Conservation (phyloP, 2,888 invertebrate genomes). For the Anorthoa munda region DNA sequence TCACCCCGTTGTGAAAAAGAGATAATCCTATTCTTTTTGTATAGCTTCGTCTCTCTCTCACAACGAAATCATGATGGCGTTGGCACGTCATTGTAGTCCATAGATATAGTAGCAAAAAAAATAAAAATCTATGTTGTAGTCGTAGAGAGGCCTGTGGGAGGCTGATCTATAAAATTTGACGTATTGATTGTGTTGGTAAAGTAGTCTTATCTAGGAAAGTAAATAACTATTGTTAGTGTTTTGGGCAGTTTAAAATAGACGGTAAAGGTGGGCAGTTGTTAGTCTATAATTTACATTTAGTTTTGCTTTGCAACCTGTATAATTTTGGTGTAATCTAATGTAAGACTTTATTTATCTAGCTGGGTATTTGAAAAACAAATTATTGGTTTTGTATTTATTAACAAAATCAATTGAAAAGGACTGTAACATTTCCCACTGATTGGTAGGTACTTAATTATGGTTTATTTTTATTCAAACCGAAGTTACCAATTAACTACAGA, state of each 20-base stretch:
- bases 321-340: neutral
- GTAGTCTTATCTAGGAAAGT: neutral
- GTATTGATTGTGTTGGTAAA: neutral
- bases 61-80: too few relatives aligned
- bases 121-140: too few relatives aligned
- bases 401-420: neutral
- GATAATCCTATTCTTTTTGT: too few relatives aligned
- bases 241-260: neutral
- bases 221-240: neutral
- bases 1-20: too few relatives aligned
- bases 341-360: neutral
- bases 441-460: neutral
- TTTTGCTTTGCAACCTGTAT: neutral
- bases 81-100: neutral
- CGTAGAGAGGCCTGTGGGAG: too few relatives aligned
- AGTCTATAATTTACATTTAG: neutral
- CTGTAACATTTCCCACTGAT: neutral
- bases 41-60: too few relatives aligned
- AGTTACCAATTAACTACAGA: too few relatives aligned
- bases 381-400: neutral
- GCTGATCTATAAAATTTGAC: too few relatives aligned
- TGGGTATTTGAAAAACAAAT: neutral
- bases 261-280: neutral
- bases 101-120: too few relatives aligned
- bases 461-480: neutral